Percentiles rank a stretch among this genome's conserved stretches.
Evolutionary conservation across 2,888 invertebrate species (phyloP).

Genomic region (Phyllotreta cruciferae): DNA sequence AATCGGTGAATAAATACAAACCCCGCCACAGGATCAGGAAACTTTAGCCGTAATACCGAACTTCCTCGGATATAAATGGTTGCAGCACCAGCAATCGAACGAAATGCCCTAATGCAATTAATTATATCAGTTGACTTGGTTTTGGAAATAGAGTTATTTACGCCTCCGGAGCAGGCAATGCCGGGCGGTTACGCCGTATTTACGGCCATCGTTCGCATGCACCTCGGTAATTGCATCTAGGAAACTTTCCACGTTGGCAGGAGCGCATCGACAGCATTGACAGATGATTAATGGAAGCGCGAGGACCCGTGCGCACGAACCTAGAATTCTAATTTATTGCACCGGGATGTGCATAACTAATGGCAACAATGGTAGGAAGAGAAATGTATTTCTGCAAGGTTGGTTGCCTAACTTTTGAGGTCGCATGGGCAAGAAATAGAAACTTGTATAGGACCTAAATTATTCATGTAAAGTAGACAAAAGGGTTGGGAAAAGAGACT

Average conservation of each 20-base stretch:
- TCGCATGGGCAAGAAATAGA: too few species aligned
- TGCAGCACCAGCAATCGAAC: conserved; percentile 26
- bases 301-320: conserved; percentile 27
- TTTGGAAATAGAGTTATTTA: conserved; percentile 52
- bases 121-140: conserved; percentile 35
- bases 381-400: too few species aligned
- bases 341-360: too few species aligned
- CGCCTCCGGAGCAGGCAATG: conserved; percentile 50
- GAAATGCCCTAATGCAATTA: conserved; percentile 26
- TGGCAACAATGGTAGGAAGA: too few species aligned
- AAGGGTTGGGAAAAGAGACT: too few species aligned
- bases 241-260: conserved; percentile 11
- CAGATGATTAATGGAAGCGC: conserved; percentile 29
- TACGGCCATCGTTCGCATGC: conserved; percentile 38
- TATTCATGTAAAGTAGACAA: too few species aligned
- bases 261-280: conserved; percentile 25
- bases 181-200: conserved; percentile 38
- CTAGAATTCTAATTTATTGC: conserved; percentile 20
- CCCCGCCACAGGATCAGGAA: conserved; percentile 4
- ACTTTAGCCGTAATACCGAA: conserved; percentile 21
- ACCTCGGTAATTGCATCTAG: conserved; percentile 13
- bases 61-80: conserved; percentile 23
- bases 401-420: too few species aligned
- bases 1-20: conserved; percentile 1
- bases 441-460: too few species aligned